phyloP scores from a whole-genome alignment of 2,797 vertebrate genomes.

The Spondyliosoma cantharus region DNA sequence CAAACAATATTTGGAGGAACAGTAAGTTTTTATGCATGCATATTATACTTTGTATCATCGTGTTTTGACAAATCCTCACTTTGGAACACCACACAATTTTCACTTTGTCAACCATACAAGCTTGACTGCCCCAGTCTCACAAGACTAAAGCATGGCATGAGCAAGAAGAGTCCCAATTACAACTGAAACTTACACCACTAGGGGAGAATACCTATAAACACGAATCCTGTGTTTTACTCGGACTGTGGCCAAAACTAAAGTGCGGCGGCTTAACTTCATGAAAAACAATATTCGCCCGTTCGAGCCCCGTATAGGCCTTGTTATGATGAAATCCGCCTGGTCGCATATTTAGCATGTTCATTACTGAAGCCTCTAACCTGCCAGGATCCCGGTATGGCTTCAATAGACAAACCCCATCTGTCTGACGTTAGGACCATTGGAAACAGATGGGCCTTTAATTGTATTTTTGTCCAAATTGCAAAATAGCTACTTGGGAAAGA shows the following conservation, averaged over 20 bases:
- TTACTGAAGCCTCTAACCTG: constrained; percentile 84
- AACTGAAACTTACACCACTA: constrained; percentile 40
- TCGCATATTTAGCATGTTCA: constrained; percentile 81
- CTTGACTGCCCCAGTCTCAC: background rate
- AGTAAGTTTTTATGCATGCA: background rate
- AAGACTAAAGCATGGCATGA: constrained; percentile 23
- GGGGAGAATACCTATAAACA: constrained; percentile 32
- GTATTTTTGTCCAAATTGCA: constrained; percentile 99
- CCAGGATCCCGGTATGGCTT: constrained; percentile 92
- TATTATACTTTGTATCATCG: constrained; percentile 9
- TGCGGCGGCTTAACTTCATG: constrained; percentile 71
- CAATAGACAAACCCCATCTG: constrained; percentile 94
- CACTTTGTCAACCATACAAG: constrained; percentile 39
- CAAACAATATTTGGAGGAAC: constrained; percentile 12
- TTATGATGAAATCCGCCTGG: constrained; percentile 77
- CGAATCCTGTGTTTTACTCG: constrained; percentile 18
- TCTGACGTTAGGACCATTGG: constrained; percentile 92
- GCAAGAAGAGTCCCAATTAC: constrained; percentile 11
- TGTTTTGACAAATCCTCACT: constrained; percentile 21
- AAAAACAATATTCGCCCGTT: constrained; percentile 74
- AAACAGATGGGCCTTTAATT: constrained; percentile 99
- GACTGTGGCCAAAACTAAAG: constrained; percentile 63
- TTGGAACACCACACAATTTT: constrained; percentile 9
- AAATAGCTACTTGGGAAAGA: constrained; percentile 99
- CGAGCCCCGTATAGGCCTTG: constrained; percentile 57